phyloP scores from a whole-genome alignment of 2,797 vertebrate genomes.

The Channa striata region DNA sequence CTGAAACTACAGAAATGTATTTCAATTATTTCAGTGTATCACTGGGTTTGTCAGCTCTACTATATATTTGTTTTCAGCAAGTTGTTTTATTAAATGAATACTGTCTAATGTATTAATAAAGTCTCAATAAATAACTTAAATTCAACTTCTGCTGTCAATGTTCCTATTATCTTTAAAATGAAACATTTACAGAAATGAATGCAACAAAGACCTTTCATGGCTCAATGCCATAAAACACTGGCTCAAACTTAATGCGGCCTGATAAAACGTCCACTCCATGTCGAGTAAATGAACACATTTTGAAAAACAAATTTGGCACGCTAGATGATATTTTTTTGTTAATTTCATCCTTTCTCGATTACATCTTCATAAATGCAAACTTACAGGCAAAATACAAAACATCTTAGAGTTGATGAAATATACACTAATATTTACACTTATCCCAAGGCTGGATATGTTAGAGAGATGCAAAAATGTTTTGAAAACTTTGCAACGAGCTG shows the following conservation, averaged over 20 bases:
- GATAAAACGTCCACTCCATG: neutral
- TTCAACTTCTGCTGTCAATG: neutral
- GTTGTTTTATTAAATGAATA: conserved; percentile 19
- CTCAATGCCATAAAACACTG: neutral
- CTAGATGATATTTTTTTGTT: too few relatives aligned
- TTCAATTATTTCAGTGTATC: conserved; percentile 42
- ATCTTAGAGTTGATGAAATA: too few relatives aligned
- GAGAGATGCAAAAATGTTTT: too few relatives aligned
- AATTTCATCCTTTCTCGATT: too few relatives aligned
- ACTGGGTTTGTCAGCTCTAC: neutral
- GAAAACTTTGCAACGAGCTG: too few relatives aligned
- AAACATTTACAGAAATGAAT: neutral
- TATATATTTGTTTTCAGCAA: conserved; percentile 27
- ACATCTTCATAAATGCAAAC: too few relatives aligned
- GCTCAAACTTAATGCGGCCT: neutral
- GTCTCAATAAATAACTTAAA: conserved; percentile 59
- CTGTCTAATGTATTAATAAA: conserved; percentile 30
- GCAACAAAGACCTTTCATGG: neutral
- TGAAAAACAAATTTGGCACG: too few relatives aligned
- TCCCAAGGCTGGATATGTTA: too few relatives aligned
- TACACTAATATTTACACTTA: too few relatives aligned
- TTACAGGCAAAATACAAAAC: too few relatives aligned
- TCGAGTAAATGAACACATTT: too few relatives aligned
- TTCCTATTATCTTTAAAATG: neutral
- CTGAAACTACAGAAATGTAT: conserved; percentile 45